Percentiles rank a stretch among this genome's conserved stretches.
These are phyloP conservation scores for Cotesia congregata DNA, from an alignment of 2,888 invertebrate species.

Conservation along the genomic window DNA sequence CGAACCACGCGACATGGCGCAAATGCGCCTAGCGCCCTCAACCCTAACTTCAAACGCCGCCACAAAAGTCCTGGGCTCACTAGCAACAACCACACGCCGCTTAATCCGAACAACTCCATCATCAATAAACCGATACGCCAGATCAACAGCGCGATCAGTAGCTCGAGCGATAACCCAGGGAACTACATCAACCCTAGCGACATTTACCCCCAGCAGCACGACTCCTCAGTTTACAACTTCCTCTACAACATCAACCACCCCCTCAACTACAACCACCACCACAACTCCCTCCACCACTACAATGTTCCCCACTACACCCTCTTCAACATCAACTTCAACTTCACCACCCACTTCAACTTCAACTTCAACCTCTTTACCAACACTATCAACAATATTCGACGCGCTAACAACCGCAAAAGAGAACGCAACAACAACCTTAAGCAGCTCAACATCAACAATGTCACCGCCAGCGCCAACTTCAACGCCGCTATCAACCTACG, in stretches of 20 bases:
- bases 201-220: constrained; percentile 54
- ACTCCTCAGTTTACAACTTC: constrained; percentile 64
- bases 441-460: constrained; percentile 71
- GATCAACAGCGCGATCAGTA: constrained; percentile 51
- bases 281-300: constrained; percentile 60
- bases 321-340: constrained; percentile 64
- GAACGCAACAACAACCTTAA: constrained; percentile 70
- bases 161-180: constrained; percentile 64
- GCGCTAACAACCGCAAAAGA: constrained; percentile 51
- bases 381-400: constrained; percentile 54
- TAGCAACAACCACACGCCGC: constrained; percentile 55
- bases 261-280: constrained; percentile 68
- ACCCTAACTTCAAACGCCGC: constrained; percentile 71
- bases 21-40: constrained; percentile 72
- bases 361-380: constrained; percentile 70
- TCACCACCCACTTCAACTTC: constrained; percentile 71
- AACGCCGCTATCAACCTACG: constrained; percentile 71
- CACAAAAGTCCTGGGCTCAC: constrained; percentile 58
- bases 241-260: constrained; percentile 65
- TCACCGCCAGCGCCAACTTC: constrained; percentile 68
- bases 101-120: constrained; percentile 60
- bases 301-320: constrained; percentile 60
- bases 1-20: constrained; percentile 75
- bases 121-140: constrained; percentile 67
- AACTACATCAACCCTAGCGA: constrained; percentile 52